phyloP scores from a whole-genome alignment of 2,888 invertebrate species.

The Autographa pulchrina region DNA sequence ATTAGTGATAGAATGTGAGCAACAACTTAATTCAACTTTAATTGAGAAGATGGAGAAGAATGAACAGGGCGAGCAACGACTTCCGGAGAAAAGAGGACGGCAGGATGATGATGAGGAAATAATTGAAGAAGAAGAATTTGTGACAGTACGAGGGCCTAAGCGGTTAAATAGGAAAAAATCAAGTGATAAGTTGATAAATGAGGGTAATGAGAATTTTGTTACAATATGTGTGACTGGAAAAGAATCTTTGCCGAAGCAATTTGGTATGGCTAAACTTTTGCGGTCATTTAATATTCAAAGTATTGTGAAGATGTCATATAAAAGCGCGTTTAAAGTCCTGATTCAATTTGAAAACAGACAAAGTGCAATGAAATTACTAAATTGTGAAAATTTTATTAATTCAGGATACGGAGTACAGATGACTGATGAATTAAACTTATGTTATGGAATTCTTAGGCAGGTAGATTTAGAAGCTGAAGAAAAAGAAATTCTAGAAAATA shows the following conservation, averaged over 20 bases:
- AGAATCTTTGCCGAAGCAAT: conserved; percentile 1
- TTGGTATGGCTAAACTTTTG: conserved; percentile 9
- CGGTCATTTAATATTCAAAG: neutral
- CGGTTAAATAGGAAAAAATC: conserved; percentile 6
- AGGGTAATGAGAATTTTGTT: neutral
- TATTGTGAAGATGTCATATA: neutral
- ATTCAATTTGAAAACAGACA: conserved; percentile 12
- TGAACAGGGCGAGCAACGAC: conserved; percentile 16
- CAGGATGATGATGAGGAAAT: conserved; percentile 20
- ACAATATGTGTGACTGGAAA: conserved; percentile 13
- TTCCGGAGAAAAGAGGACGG: conserved; percentile 14
- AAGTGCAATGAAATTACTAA: conserved; percentile 13
- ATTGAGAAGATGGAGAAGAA: conserved; percentile 7
- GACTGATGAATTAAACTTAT: conserved; percentile 7
- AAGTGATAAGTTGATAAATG: neutral
- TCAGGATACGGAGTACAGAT: conserved; percentile 9
- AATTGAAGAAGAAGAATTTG: conserved; percentile 20
- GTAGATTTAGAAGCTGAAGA: conserved; percentile 20
- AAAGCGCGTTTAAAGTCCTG: neutral
- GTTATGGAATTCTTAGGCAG: conserved; percentile 12
- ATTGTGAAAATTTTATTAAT: neutral
- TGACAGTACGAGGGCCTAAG: conserved; percentile 13
- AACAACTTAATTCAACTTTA: conserved; percentile 4
- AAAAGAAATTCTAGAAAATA: conserved; percentile 15
- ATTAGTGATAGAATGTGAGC: neutral